phyloP scores from a whole-genome alignment of 2,888 invertebrate genomes.

The Caenorhabditis sp. region DNA sequence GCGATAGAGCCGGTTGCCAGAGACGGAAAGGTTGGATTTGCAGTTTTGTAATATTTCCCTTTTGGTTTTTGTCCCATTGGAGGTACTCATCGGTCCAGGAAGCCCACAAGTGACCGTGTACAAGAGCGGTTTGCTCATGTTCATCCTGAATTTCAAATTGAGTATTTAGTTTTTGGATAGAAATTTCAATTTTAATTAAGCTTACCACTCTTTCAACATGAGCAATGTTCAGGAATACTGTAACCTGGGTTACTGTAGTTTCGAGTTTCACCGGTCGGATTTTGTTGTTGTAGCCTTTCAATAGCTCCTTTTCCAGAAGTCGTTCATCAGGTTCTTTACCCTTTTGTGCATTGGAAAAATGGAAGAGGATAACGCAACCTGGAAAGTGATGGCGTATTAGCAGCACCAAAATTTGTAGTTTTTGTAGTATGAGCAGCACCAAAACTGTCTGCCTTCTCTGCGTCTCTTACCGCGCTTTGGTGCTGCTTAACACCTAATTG shows the following conservation, averaged over 20 bases:
- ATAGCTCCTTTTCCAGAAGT: neutral
- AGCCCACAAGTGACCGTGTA: slow-evolving; percentile 80
- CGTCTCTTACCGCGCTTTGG: too few species aligned
- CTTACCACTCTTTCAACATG: slow-evolving; percentile 82
- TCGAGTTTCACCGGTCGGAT: slow-evolving; percentile 80
- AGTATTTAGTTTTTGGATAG: too few species aligned
- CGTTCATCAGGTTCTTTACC: neutral
- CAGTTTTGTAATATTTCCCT: slow-evolving; percentile 71
- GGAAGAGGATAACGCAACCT: neutral
- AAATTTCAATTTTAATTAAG: too few species aligned
- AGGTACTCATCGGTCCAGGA: slow-evolving; percentile 81
- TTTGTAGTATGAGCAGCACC: too few species aligned
- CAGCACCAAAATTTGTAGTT: too few species aligned
- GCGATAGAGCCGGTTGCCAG: slow-evolving; percentile 81
- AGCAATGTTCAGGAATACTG: slow-evolving; percentile 76
- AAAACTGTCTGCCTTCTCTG: too few species aligned
- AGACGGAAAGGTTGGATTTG: slow-evolving; percentile 75
- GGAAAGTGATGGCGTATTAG: too few species aligned
- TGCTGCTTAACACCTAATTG: neutral
- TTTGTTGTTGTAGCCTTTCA: slow-evolving; percentile 31
- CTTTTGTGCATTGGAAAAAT: neutral
- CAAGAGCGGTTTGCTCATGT: slow-evolving; percentile 79
- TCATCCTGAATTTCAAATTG: slow-evolving; percentile 81
- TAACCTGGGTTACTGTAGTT: slow-evolving; percentile 72
- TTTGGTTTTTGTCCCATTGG: slow-evolving; percentile 70